Percentiles rank a stretch among this genome's conserved stretches.
phyloP scores from a whole-genome alignment of 2,797 vertebrate genomes.

The Hippopotamyrus pictus region DNA sequence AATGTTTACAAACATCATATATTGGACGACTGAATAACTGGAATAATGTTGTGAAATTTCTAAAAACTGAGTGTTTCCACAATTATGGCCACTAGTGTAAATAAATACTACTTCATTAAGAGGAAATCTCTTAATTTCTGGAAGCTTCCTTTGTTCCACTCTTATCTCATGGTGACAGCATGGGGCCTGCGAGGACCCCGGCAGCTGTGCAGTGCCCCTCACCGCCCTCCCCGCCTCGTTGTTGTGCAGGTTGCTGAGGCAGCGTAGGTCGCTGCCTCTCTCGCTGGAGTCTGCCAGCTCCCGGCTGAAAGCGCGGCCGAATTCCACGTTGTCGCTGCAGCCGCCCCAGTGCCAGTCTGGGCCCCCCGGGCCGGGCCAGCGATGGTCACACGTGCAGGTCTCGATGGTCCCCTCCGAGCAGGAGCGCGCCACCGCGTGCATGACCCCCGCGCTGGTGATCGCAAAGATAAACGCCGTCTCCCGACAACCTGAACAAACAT shows the following conservation, averaged over 20 bases:
- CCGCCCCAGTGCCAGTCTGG: conserved; percentile 99
- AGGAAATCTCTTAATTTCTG: not conserved
- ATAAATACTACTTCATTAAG: not conserved
- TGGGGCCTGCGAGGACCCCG: not conserved
- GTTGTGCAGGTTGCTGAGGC: conserved; percentile 95
- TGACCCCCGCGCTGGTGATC: conserved; percentile 90
- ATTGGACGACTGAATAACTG: not conserved
- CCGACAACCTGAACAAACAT: conserved; percentile 69
- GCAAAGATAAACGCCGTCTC: conserved; percentile 96
- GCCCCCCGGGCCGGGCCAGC: conserved; percentile 85
- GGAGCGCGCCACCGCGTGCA: conserved; percentile 92
- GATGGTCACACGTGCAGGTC: conserved; percentile 94
- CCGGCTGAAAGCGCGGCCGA: conserved; percentile 84
- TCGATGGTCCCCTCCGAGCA: conserved; percentile 96
- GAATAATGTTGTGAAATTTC: not conserved
- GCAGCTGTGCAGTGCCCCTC: conserved; percentile 25
- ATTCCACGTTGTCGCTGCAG: conserved; percentile 97
- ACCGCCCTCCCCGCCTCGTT: conserved; percentile 94
- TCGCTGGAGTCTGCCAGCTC: conserved; percentile 95
- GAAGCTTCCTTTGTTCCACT: not conserved
- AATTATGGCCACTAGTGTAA: not conserved
- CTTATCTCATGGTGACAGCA: not conserved
- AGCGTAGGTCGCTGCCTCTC: conserved; percentile 88
- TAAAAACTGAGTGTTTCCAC: not conserved
- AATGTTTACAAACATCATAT: not conserved